Evolutionary conservation across 92 coral and sea anemone species (phyloP).

Genomic region (Montipora capitata): DNA sequence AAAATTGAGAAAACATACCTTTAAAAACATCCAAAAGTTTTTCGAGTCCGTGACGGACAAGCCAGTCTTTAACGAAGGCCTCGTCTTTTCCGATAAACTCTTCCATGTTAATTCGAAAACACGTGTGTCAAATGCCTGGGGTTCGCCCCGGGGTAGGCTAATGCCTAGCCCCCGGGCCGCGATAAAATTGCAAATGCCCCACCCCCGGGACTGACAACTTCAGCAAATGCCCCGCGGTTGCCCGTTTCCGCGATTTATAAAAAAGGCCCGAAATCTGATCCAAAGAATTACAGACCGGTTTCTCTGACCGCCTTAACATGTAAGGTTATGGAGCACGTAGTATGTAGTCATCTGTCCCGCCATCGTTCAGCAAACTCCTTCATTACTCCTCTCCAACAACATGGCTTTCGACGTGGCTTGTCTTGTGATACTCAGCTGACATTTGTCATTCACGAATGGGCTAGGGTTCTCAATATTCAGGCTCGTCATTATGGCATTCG

Average conservation of each 20-base stretch:
- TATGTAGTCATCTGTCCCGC: slow-evolving; percentile 45
- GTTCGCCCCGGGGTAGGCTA: no score
- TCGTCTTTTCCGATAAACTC: no score
- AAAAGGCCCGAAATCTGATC: slow-evolving; percentile 14
- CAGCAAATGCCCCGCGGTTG: no score
- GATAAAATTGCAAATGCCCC: no score
- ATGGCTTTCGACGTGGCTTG: slow-evolving; percentile 38
- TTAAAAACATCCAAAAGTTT: no score
- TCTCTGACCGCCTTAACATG: slow-evolving; percentile 50
- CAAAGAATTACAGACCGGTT: slow-evolving; percentile 1
- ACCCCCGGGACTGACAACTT: no score
- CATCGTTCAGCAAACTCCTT: slow-evolving; percentile 30
- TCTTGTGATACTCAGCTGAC: slow-evolving; percentile 60
- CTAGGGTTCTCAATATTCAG: slow-evolving; percentile 38
- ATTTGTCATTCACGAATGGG: slow-evolving; percentile 51
- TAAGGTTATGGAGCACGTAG: slow-evolving; percentile 36
- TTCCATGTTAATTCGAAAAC: no score
- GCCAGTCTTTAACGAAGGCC: no score
- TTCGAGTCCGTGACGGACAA: no score
- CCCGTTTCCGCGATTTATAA: slow-evolving; percentile 33
- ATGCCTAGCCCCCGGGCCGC: no score
- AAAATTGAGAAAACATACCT: no score
- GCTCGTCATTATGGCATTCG: slow-evolving; percentile 47
- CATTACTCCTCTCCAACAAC: slow-evolving; percentile 1
- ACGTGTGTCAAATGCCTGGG: no score